Conservation (phyloP, 2,888 invertebrate species). For the Odontomyia ornata region DNA sequence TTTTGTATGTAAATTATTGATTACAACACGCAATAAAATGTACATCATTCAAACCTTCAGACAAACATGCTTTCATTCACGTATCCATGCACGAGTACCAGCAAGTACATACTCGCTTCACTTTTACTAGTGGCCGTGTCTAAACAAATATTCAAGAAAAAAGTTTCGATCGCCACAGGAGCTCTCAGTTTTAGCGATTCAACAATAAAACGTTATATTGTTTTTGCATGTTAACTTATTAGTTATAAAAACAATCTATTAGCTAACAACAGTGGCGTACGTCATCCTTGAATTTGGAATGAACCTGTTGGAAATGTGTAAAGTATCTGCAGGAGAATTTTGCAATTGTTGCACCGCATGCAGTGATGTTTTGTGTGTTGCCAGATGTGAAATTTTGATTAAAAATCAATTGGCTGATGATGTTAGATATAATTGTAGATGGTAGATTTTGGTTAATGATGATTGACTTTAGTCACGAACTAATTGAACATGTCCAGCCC, state of each 20-base stretch:
- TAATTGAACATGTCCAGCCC: too few species aligned
- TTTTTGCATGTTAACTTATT: neutral
- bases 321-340: neutral
- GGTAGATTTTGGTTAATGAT: too few species aligned
- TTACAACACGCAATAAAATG: slow-evolving; percentile 15
- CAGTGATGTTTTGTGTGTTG: slow-evolving; percentile 13
- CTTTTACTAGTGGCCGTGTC: neutral
- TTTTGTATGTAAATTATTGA: slow-evolving; percentile 17
- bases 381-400: neutral
- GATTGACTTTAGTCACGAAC: too few species aligned
- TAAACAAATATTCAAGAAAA: slow-evolving; percentile 10
- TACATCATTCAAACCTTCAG: too few species aligned
- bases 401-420: too few species aligned
- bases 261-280: neutral
- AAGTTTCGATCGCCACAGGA: slow-evolving; percentile 18
- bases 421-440: too few species aligned
- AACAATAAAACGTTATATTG: slow-evolving; percentile 4
- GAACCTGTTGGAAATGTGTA: slow-evolving; percentile 8
- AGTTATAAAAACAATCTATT: neutral
- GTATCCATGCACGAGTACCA: too few species aligned
- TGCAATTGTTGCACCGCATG: slow-evolving; percentile 24
- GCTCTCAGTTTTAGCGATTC: neutral
- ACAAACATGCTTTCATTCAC: too few species aligned
- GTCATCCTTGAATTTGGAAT: slow-evolving; percentile 1
- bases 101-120: neutral